These are phyloP conservation scores for Phallusia fumigata DNA, from an alignment of 23 tunicate genomes.

Conservation along the genomic window DNA sequence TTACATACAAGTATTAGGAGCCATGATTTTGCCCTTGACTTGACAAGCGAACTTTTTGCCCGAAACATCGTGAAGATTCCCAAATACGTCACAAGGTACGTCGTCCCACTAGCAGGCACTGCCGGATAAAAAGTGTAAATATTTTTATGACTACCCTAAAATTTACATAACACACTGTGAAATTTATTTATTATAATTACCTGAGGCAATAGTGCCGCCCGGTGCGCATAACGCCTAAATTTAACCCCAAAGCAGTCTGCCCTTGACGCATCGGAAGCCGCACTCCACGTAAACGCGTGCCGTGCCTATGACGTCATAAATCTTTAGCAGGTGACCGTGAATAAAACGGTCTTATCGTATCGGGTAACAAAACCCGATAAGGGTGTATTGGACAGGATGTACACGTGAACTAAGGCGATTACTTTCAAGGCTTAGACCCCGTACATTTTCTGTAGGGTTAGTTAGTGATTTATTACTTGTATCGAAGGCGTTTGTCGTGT, in stretches of 20 bases:
- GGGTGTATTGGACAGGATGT: neutral
- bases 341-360: neutral
- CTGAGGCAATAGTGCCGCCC: too few species aligned
- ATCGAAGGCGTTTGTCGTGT: too few species aligned
- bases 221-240: neutral
- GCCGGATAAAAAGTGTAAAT: too few species aligned
- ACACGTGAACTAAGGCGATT: neutral
- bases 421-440: neutral
- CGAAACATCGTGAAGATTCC: too few species aligned
- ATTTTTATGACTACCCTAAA: too few species aligned
- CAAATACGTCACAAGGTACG: too few species aligned
- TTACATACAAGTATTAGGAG: too few species aligned
- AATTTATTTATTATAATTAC: too few species aligned
- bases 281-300: neutral
- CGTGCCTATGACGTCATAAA: neutral
- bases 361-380: neutral
- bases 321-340: slow-evolving; percentile 9
- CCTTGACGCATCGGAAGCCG: neutral
- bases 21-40: too few species aligned
- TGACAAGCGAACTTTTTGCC: too few species aligned
- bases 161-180: too few species aligned
- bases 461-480: neutral
- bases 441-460: neutral
- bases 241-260: neutral
- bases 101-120: too few species aligned